Percentiles rank a stretch among this genome's conserved stretches.
These are phyloP conservation scores for Sorex maritimensis DNA, from an alignment of 2,797 vertebrate genomes.

Conservation along the genomic window DNA sequence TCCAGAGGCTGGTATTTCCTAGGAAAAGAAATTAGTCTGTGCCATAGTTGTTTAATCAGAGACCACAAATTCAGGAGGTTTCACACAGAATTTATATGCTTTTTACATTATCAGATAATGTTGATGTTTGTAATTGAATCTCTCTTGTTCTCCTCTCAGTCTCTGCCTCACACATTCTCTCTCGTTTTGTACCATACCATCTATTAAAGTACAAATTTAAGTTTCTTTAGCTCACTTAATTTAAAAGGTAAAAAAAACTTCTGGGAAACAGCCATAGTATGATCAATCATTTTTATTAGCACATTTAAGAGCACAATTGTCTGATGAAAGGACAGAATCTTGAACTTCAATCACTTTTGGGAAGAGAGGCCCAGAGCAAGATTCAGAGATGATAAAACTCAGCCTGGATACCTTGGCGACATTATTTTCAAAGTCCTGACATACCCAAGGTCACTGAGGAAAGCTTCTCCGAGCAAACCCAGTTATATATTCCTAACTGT, in stretches of 20 bases:
- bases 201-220: too few relatives aligned
- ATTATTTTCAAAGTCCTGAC: constrained; percentile 23
- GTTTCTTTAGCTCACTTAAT: background rate
- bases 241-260: background rate
- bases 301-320: background rate
- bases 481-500: constrained; percentile 58
- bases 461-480: background rate
- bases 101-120: too few relatives aligned
- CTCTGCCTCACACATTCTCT: too few relatives aligned
- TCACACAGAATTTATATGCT: background rate
- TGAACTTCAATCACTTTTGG: constrained; percentile 12
- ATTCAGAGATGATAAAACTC: constrained; percentile 38
- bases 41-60: background rate
- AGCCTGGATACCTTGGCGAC: background rate
- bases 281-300: constrained; percentile 36
- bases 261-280: background rate
- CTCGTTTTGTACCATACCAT: too few relatives aligned
- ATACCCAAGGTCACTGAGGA: background rate
- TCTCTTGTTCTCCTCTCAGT: too few relatives aligned
- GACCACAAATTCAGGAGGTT: background rate
- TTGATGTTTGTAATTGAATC: too few relatives aligned
- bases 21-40: background rate
- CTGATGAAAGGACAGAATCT: constrained; percentile 7
- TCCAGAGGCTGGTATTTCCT: background rate
- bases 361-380: background rate